phyloP scores from a whole-genome alignment of 1,140 invertebrate species.

The Musca domestica region DNA sequence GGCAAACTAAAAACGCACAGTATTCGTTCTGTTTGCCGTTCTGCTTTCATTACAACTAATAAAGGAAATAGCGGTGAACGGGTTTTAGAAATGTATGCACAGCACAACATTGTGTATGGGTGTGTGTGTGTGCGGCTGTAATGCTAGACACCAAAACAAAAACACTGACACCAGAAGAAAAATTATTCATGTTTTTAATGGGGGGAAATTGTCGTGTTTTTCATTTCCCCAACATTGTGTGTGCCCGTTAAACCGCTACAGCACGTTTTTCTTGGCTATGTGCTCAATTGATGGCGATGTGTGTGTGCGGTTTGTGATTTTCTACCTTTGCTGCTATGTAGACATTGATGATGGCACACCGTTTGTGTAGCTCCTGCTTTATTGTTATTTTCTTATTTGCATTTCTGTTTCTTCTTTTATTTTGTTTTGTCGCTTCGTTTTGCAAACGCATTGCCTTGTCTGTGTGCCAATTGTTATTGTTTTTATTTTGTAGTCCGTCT shows the following conservation, averaged over 20 bases:
- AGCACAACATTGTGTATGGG: no score
- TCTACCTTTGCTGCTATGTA: no score
- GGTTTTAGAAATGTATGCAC: constrained; percentile 5
- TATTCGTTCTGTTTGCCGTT: background rate
- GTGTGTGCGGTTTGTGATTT: no score
- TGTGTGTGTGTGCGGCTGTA: no score
- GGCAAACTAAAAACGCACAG: no score
- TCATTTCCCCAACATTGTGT: no score
- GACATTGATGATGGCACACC: no score
- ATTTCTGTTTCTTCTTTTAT: background rate
- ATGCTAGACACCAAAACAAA: no score
- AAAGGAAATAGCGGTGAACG: constrained; percentile 20
- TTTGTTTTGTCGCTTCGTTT: background rate
- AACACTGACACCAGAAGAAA: no score
- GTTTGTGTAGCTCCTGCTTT: background rate
- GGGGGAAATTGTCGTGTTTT: no score
- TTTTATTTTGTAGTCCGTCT: background rate
- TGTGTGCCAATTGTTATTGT: background rate
- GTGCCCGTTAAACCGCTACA: constrained; percentile 13
- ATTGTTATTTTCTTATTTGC: background rate
- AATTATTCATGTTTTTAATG: no score
- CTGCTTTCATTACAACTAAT: background rate
- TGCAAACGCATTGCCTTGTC: constrained; percentile 7
- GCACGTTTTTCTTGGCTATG: constrained; percentile 12
- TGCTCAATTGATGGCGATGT: background rate